phyloP scores from a whole-genome alignment of 2,113 vertebrate genomes.

The Neotoma lepida region DNA sequence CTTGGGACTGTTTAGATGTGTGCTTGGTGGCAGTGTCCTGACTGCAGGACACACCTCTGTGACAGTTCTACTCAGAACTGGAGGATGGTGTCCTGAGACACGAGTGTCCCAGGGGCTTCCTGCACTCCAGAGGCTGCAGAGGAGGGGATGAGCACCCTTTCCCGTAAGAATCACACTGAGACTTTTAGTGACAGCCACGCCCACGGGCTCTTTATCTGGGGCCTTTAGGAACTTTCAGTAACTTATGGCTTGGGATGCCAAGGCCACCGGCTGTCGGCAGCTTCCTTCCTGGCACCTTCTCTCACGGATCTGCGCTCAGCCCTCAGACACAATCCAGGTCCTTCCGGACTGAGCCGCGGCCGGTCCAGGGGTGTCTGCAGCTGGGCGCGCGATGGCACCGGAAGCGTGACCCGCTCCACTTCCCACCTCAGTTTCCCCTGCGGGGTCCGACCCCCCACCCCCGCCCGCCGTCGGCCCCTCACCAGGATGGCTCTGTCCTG shows the following conservation, averaged over 20 bases:
- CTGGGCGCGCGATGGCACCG: background rate
- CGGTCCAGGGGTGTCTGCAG: background rate
- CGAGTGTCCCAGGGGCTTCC: background rate
- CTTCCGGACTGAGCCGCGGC: background rate
- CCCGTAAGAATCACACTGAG: background rate
- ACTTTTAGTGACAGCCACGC: background rate
- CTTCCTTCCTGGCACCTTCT: background rate
- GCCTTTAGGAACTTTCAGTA: background rate
- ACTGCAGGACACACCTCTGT: no score
- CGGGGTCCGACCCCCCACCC: no score
- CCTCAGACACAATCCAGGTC: background rate
- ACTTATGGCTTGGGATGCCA: background rate
- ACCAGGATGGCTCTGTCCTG: slow-evolving; percentile 94
- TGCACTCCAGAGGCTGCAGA: background rate
- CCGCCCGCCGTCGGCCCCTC: slow-evolving; percentile 63
- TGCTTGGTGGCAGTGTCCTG: background rate
- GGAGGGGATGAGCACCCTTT: background rate
- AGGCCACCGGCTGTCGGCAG: background rate
- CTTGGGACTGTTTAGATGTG: no score
- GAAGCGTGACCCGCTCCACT: background rate
- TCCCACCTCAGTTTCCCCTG: background rate
- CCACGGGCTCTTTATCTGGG: background rate
- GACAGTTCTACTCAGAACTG: background rate
- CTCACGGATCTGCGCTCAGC: background rate
- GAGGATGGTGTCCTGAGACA: no score